phyloP scores from a whole-genome alignment of 2,888 invertebrate genomes.

The Ochropleura leucogaster region DNA sequence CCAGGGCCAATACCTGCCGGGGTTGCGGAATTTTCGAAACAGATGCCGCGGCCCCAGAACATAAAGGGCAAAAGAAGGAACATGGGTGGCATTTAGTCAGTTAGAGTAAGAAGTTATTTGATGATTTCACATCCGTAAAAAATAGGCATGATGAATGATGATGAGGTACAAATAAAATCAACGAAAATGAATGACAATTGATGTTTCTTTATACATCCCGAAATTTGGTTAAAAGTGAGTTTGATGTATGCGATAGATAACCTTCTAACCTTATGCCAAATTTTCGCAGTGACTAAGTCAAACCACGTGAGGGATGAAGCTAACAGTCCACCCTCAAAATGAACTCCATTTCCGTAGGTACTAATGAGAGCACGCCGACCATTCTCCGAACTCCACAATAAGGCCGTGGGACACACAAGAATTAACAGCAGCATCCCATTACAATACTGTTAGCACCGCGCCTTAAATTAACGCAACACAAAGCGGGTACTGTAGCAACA shows the following conservation, averaged over 20 bases:
- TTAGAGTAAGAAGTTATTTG: too few species aligned
- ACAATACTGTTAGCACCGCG: conserved; percentile 39
- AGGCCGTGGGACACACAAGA: conserved; percentile 40
- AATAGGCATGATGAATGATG: too few species aligned
- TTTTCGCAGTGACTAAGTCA: background rate
- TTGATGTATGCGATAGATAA: background rate
- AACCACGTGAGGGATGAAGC: background rate
- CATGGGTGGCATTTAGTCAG: too few species aligned
- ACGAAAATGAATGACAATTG: background rate
- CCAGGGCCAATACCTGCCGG: too few species aligned
- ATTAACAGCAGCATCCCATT: conserved; percentile 28
- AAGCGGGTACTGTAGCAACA: conserved; percentile 36
- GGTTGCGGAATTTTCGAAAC: too few species aligned
- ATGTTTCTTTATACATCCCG: background rate
- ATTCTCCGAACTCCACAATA: conserved; percentile 15
- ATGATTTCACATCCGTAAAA: too few species aligned
- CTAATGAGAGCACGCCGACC: conserved; percentile 22
- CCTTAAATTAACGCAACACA: conserved; percentile 50
- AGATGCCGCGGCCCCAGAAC: too few species aligned
- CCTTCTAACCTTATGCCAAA: background rate
- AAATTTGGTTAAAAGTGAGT: background rate
- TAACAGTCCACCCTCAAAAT: background rate
- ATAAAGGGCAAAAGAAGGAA: too few species aligned
- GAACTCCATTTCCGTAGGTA: background rate
- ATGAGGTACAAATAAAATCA: background rate